Evolutionary conservation across 2,888 invertebrate genomes (phyloP).

Genomic region (Drosophila neutralis): DNA sequence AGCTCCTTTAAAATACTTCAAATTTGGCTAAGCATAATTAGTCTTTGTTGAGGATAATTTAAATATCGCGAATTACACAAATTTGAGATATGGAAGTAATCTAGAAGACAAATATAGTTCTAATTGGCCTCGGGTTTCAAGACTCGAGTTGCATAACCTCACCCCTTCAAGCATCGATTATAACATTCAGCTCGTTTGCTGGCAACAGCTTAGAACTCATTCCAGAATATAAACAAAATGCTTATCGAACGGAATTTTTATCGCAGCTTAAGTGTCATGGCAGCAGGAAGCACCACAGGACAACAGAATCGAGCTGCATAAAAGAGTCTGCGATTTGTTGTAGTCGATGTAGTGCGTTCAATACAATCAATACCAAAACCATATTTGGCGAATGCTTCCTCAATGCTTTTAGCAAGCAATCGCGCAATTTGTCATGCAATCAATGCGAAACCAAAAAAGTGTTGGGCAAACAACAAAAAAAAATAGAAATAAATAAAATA

Average conservation of each 20-base stretch:
- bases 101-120: neutral
- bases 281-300: slow-evolving; percentile 68
- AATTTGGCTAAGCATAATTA: neutral
- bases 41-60: neutral
- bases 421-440: slow-evolving; percentile 70
- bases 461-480: slow-evolving; percentile 41
- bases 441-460: slow-evolving; percentile 72
- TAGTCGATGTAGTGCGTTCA: slow-evolving; percentile 17
- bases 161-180: slow-evolving; percentile 6
- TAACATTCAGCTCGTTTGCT: slow-evolving; percentile 38
- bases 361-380: slow-evolving; percentile 32
- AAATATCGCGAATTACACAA: neutral
- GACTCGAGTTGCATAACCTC: neutral
- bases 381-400: slow-evolving; percentile 43
- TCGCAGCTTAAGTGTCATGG: slow-evolving; percentile 80
- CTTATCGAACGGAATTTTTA: slow-evolving; percentile 75
- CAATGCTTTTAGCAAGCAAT: slow-evolving; percentile 72
- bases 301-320: slow-evolving; percentile 16
- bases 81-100: neutral
- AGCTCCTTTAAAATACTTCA: neutral
- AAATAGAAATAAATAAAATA: neutral
- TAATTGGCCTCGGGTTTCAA: neutral
- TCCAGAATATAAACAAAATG: slow-evolving; percentile 64
- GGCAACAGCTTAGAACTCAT: slow-evolving; percentile 49
- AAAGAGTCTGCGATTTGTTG: slow-evolving; percentile 34